Evolutionary conservation across 2,797 vertebrate species (phyloP).

Genomic region (Percopsis omiscomaycus): DNA sequence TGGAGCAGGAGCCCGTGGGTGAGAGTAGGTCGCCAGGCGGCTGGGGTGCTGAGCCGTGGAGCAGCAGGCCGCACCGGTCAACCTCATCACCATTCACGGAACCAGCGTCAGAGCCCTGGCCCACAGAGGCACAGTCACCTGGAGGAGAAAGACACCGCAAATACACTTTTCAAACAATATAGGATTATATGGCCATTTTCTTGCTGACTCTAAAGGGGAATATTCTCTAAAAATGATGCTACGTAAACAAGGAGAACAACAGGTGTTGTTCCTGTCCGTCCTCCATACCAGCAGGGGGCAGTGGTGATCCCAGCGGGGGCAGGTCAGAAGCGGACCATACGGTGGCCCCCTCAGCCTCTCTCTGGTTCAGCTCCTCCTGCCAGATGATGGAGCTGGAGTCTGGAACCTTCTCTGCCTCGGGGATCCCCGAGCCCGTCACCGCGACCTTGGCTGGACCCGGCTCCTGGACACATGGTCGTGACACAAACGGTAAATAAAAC

Average conservation of each 20-base stretch:
- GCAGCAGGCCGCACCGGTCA: constrained; percentile 62
- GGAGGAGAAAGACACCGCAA: not conserved
- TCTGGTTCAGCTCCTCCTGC: constrained; percentile 82
- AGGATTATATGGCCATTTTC: too few relatives aligned
- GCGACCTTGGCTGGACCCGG: constrained; percentile 84
- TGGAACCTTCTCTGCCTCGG: constrained; percentile 78
- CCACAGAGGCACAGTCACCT: constrained; percentile 61
- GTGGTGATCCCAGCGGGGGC: constrained; percentile 60
- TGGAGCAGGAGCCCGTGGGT: constrained; percentile 77
- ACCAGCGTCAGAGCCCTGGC: constrained; percentile 70
- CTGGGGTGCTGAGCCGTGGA: constrained; percentile 59
- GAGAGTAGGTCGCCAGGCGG: constrained; percentile 71
- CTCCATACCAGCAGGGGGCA: constrained; percentile 66
- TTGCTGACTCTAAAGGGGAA: too few relatives aligned
- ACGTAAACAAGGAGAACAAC: too few relatives aligned
- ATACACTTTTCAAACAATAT: not conserved
- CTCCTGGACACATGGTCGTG: constrained; percentile 58
- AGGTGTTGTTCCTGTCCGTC: not conserved
- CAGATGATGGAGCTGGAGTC: constrained; percentile 84
- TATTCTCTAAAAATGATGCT: too few relatives aligned
- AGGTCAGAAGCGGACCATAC: constrained; percentile 74
- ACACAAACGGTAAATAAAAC: too few relatives aligned
- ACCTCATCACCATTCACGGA: constrained; percentile 80
- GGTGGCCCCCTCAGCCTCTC: constrained; percentile 74
- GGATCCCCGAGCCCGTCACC: constrained; percentile 80